Base-by-base conservation (phyloP, 2,797 vertebrate genomes). In the Hybognathus amarus region DNA sequence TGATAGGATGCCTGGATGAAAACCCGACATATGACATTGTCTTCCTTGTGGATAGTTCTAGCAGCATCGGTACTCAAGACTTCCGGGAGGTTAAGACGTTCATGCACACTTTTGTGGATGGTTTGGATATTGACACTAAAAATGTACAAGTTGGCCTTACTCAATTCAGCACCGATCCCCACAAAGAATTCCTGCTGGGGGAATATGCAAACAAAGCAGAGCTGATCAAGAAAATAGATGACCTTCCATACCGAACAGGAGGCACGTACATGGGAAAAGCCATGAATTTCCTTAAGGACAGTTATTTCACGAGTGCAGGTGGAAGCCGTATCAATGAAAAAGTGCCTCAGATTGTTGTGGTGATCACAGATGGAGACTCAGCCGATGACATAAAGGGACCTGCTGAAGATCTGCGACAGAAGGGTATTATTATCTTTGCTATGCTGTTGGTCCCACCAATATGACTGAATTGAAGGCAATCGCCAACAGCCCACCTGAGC, bases 41-140 rank as follows among this genome's bases (percentile, higher is more conserved):
- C 61, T 96, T 97, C 89, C 88, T 97, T 77, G 89, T 97, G 73
- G 96, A 96, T 47, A 92, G 94, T 79, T 97, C 96, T 24, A 84
- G 90, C 42, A 95, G 93, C 86, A 94, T 96, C 1, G 91, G 92
- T 20, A 20, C 50, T 1, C 27, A 22, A 1, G 92, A 92, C 89
- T 97, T 97, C 78, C 61, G 91, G 85, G 93, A 93, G 63, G 75
- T 96, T 38, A 94, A 93, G 63, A 40, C n/a, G n/a, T 96, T 96
- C 63, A 91, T 97, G 18, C 84, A 70, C 15, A 91, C 30, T 0
- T 85, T 96, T 0, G 75, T 95, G 76, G 83, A 56, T 3, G 92
- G 92, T 54, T 93, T 97, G 9, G 91, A 96, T 45, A 89, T 97
- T 5, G 92, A 94, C 1, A 79, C 87, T 0, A 87, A 95, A 81